Base-by-base conservation (phyloP, 2,888 invertebrate species). In the Bimastos eiseni region DNA sequence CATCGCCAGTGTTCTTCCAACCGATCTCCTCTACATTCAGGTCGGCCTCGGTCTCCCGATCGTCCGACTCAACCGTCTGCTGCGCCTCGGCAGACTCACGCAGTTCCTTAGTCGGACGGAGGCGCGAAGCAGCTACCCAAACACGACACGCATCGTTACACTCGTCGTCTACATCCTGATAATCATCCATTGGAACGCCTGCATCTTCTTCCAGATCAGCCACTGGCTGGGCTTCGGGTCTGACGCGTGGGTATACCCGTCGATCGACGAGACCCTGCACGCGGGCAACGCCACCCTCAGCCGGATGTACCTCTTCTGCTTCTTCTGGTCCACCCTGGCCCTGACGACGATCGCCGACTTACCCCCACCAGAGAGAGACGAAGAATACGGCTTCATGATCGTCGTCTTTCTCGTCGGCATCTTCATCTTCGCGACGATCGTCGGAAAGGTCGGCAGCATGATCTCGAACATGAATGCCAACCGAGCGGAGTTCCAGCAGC, bases 291-390 rank as follows among this genome's bases (percentile, higher is more conserved):
- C 91, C 93, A 98, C 98, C 95, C 90, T 93, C 21, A 34, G 90
- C 33, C 89, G 92, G 55, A 92, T 91, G 92, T 98, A 98, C 95
- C 97, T 97, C 86, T 95, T 95, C 93, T 98, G 98, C 94, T 98
- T 99, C 95, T 99, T 99, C 95, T 99, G 99, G 99, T 98, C 98
- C 4, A 98, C 98, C 1, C 95, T 99, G 93, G 99, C 98, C 15
- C 96, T 99, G 92, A 98, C 98, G 30, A 99, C 98, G 13, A 98
- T 99, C 91, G 91, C 98, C 24, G 95, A 96, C 93, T 98, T 98
- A 0, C 98, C 98, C n/a, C 97, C 97, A 94, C 99, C 98, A 5
- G 98, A 97, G 95, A 97, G 97, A 93, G 98, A 98, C 95, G 96
- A 97, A 1, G 98, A 99, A 95, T 98, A 98, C 95, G 95, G 98